These are phyloP conservation scores for Thalassoma bifasciatum DNA, from an alignment of 2,113 vertebrate species.

Conservation along the genomic window DNA sequence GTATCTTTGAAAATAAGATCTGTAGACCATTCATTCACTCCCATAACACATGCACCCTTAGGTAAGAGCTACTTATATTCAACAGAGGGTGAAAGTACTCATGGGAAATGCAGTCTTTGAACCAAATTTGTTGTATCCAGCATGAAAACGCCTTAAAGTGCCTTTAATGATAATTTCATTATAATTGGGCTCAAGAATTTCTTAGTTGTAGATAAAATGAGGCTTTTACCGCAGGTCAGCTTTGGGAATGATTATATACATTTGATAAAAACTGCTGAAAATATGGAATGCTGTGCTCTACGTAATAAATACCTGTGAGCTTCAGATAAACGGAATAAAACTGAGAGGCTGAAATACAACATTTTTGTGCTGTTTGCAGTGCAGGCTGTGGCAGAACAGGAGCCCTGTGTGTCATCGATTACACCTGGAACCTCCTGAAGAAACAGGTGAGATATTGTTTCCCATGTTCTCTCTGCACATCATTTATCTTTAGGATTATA, in stretches of 20 bases:
- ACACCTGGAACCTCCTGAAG: conserved; percentile 91
- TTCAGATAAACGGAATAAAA: background rate
- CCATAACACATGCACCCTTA: too few species aligned
- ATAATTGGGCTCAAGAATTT: too few species aligned
- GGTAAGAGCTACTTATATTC: too few species aligned
- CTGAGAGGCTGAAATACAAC: background rate
- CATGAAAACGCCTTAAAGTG: too few species aligned
- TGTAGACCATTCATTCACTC: too few species aligned
- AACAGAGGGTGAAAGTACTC: too few species aligned
- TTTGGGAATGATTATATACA: background rate
- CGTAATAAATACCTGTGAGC: background rate
- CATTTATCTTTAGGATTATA: background rate
- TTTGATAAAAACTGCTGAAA: background rate
- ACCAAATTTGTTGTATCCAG: too few species aligned
- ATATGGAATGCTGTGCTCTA: background rate
- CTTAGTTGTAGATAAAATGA: too few species aligned
- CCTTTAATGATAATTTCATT: too few species aligned
- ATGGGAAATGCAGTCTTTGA: too few species aligned
- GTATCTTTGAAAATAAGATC: too few species aligned
- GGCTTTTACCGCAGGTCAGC: too few species aligned
- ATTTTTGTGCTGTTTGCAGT: conserved; percentile 74
- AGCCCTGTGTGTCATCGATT: conserved; percentile 93
- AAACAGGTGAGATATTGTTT: conserved; percentile 83
- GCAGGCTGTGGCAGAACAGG: conserved; percentile 97
- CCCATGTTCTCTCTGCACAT: background rate